Base-by-base conservation (phyloP, 30 jellyfish, hydroid and myxozoan species). In the Euphysa ruthae region DNA sequence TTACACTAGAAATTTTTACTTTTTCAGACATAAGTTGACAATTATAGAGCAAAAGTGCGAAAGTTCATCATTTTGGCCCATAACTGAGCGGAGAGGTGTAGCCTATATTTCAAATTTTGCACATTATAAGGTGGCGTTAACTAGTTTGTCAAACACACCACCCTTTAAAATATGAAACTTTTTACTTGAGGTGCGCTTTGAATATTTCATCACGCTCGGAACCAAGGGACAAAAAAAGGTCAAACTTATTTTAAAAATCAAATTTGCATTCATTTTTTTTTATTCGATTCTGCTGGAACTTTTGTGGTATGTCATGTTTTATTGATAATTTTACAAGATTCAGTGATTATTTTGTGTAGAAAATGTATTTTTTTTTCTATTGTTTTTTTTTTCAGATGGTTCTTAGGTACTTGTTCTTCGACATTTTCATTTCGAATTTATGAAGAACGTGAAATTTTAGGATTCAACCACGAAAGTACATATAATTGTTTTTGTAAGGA, bases 381-480 rank as follows among this genome's bases (percentile, higher is more conserved):
- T 38, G n/a, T 8, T 10, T 46, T 8, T 46, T 15, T 16, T n/a
- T 63, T 63, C 29, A 63, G 77, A 13, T 78, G 77, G 34, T 84
- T 84, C 81, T 63, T 84, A 22, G 95, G 95, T 6, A 66, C 93
- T 1, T 84, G 93, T 57, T 71, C 62, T 57, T 84, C 95, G 12
- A 71, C 93, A 25, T 84, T 84, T 58, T 84, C 95, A 35, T 77
- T 77, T 44, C 57, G 95, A 18, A 84, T 84, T 12, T 85, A 84
- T 58, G 93, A 84, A 77, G 95, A 84, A 35, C 57, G 95, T 31
- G 95, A 84, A 46, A 84, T 84, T 2, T 32, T 84, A 44, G 95
- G 95, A 12, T 84, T 84, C 64, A 44, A 74, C 43, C 84, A 79
- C 1, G 82, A 78, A 18, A 42, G 46, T 28, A 84, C 93, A 12